Conservation (phyloP, 2,888 invertebrate genomes). For the Epinotia bilunana region DNA sequence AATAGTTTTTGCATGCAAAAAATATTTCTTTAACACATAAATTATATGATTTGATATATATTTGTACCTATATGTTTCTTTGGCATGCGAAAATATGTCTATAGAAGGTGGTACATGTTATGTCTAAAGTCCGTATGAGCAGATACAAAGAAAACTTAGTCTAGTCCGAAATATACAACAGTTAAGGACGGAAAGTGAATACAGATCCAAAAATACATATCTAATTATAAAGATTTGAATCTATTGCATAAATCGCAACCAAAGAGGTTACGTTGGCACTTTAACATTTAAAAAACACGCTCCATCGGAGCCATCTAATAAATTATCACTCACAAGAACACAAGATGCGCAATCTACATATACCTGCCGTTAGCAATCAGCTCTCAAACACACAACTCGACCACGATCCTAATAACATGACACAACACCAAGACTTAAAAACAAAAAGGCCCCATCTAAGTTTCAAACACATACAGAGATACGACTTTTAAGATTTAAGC, state of each 20-base stretch:
- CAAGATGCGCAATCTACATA: slow-evolving; percentile 55
- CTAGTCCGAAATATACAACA: slow-evolving; percentile 47
- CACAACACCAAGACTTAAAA: slow-evolving; percentile 46
- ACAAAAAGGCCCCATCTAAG: not conserved
- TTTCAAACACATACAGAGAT: not conserved
- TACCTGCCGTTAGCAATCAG: slow-evolving; percentile 27
- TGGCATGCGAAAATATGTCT: slow-evolving; percentile 61
- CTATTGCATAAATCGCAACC: slow-evolving; percentile 39
- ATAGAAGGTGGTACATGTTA: slow-evolving; percentile 37
- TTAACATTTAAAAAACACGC: slow-evolving; percentile 44
- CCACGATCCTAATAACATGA: slow-evolving; percentile 50
- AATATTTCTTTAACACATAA: slow-evolving; percentile 51
- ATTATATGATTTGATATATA: slow-evolving; percentile 53
- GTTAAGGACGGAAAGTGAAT: slow-evolving; percentile 62
- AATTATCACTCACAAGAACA: slow-evolving; percentile 40
- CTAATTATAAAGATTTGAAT: slow-evolving; percentile 32
- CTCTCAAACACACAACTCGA: slow-evolving; percentile 33
- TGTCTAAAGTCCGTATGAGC: slow-evolving; percentile 32
- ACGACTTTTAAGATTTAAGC: slow-evolving; percentile 3
- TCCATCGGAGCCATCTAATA: slow-evolving; percentile 34
- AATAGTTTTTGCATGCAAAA: slow-evolving; percentile 69
- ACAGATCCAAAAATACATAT: slow-evolving; percentile 27
- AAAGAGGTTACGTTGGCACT: slow-evolving; percentile 45
- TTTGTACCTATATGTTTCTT: slow-evolving; percentile 77
- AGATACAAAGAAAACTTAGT: slow-evolving; percentile 30